Conservation (phyloP, 35 echinoderm and acorn worm genomes). For the Amphiura filiformis region DNA sequence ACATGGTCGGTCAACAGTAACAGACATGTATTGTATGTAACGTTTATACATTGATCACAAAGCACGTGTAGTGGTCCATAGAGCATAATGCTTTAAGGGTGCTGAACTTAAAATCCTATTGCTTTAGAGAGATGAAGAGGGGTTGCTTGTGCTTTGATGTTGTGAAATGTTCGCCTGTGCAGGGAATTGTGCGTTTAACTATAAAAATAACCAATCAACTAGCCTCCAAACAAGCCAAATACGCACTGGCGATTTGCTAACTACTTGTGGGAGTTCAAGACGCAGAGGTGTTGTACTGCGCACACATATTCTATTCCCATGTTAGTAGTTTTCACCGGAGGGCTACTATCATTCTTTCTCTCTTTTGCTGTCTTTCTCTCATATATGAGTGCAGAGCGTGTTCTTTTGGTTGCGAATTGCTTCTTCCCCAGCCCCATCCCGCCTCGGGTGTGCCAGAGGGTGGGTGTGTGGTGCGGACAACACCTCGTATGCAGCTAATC, state of each 20-base stretch:
- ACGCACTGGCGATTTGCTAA: neutral
- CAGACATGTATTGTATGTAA: too few relatives aligned
- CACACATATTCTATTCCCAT: neutral
- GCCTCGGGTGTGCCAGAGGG: neutral
- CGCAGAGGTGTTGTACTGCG: neutral
- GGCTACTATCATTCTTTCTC: neutral
- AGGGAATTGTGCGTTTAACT: constrained; percentile 3
- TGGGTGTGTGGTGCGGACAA: neutral
- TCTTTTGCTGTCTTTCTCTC: neutral
- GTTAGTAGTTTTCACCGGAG: neutral
- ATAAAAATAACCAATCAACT: neutral
- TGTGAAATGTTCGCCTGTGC: neutral
- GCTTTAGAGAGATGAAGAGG: too few relatives aligned
- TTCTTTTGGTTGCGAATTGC: neutral
- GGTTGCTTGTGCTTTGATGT: neutral
- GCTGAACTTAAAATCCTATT: too few relatives aligned
- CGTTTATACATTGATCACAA: too few relatives aligned
- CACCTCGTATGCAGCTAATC: neutral
- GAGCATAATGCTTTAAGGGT: too few relatives aligned
- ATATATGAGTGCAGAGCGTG: too few relatives aligned
- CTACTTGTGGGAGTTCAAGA: neutral
- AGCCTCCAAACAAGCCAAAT: neutral
- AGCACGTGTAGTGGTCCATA: too few relatives aligned
- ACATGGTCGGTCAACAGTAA: too few relatives aligned
- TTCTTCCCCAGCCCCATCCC: neutral